phyloP scores from a whole-genome alignment of 2,888 invertebrate genomes.

The Leptarthrus brevirostris region DNA sequence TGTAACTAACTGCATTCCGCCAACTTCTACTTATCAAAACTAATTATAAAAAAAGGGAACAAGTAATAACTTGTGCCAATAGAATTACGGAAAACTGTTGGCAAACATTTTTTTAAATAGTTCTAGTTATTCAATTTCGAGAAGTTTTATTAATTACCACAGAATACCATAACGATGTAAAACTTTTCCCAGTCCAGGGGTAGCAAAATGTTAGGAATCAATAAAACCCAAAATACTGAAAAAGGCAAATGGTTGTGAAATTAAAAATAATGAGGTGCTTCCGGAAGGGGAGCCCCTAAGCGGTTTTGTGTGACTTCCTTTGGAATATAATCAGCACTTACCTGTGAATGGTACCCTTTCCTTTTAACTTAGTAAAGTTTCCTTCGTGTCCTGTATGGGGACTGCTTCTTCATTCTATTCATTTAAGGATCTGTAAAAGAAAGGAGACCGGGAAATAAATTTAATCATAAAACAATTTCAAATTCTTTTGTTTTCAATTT shows the following conservation, averaged over 20 bases:
- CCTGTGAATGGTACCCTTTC: constrained; percentile 34
- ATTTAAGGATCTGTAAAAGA: constrained; percentile 18
- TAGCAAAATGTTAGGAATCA: constrained; percentile 24
- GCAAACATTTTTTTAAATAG: constrained; percentile 13
- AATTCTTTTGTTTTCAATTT: constrained; percentile 47
- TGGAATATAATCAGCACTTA: constrained; percentile 22
- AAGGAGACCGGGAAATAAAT: constrained; percentile 24
- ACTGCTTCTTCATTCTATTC: constrained; percentile 20
- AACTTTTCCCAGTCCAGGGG: neutral
- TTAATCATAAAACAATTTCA: constrained; percentile 47
- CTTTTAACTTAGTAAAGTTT: constrained; percentile 35
- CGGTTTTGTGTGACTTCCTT: neutral
- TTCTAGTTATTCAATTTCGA: constrained; percentile 17
- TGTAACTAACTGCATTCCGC: too few species aligned
- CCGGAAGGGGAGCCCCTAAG: neutral
- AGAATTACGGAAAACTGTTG: too few species aligned
- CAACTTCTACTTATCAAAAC: too few species aligned
- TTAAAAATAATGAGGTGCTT: constrained; percentile 22
- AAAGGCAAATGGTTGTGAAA: constrained; percentile 17
- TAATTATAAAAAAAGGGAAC: too few species aligned
- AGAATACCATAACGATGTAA: neutral
- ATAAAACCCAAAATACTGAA: constrained; percentile 12
- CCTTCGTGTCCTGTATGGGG: constrained; percentile 9
- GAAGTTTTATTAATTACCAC: constrained; percentile 36
- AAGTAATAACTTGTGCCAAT: too few species aligned